Conservation (phyloP, 2,888 invertebrate species). For the Agrochola macilenta region DNA sequence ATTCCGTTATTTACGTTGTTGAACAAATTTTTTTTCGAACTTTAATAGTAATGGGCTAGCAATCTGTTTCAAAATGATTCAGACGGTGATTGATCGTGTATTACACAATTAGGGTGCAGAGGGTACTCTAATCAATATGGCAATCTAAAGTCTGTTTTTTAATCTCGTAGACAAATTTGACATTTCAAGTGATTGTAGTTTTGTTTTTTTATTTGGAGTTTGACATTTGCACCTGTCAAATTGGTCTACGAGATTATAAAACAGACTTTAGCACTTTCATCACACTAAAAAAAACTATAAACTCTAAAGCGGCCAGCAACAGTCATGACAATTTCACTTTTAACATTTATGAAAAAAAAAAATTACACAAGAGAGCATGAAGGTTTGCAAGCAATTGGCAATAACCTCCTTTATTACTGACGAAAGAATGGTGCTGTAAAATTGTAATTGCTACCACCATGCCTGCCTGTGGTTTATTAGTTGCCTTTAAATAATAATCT, state of each 20-base stretch:
- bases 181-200: too few species aligned
- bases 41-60: too few species aligned
- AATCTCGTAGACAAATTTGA: too few species aligned
- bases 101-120: too few species aligned
- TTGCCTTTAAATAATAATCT: slow-evolving; percentile 67
- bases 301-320: background rate
- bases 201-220: too few species aligned
- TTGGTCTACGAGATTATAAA: too few species aligned
- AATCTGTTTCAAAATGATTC: too few species aligned
- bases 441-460: slow-evolving; percentile 70
- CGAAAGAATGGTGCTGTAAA: slow-evolving; percentile 66
- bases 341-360: background rate
- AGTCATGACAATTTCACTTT: slow-evolving; percentile 4
- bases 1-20: too few species aligned
- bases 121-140: background rate
- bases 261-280: background rate
- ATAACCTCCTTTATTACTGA: slow-evolving; percentile 61
- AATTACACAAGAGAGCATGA: slow-evolving; percentile 20
- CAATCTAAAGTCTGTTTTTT: too few species aligned
- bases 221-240: too few species aligned
- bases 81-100: too few species aligned
- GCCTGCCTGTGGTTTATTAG: slow-evolving; percentile 65
- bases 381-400: slow-evolving; percentile 49
- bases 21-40: too few species aligned
- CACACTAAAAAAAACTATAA: background rate